These are phyloP conservation scores for Zosterops hypoxanthus DNA, from an alignment of 2,113 vertebrate genomes.

Conservation along the genomic window DNA sequence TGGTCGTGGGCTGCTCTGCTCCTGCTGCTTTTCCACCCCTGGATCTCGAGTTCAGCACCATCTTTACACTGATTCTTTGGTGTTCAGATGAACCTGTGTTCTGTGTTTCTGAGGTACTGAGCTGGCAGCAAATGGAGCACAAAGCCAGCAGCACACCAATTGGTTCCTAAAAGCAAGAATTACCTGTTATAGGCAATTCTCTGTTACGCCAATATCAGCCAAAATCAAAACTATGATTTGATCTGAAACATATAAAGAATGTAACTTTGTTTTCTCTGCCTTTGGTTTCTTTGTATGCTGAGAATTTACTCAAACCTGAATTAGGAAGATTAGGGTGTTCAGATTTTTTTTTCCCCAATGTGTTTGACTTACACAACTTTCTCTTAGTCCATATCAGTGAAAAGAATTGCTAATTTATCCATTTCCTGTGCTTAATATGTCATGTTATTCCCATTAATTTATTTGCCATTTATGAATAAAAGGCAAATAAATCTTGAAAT, in stretches of 20 bases:
- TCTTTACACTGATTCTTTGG: not conserved
- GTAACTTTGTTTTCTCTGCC: not conserved
- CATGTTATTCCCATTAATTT: not conserved
- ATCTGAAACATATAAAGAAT: not conserved
- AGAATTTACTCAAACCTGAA: not conserved
- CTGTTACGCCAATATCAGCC: not conserved
- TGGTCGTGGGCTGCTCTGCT: not conserved
- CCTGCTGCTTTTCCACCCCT: not conserved
- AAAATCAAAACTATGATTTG: not conserved
- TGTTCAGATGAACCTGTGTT: not conserved
- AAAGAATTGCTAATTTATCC: not conserved
- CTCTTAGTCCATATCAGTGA: not conserved
- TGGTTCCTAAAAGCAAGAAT: not conserved
- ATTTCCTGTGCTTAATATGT: not conserved
- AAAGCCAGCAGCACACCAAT: not conserved
- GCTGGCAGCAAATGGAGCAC: not conserved
- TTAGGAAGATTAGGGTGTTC: not conserved
- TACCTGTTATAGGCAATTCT: not conserved
- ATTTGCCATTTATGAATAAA: not conserved
- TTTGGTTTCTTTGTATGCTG: not conserved
- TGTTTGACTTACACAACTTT: not conserved
- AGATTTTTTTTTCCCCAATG: rapidly evolving
- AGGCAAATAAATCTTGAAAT: not conserved
- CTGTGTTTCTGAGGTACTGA: not conserved
- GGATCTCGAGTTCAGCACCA: not conserved